Percentiles rank a stretch among this genome's conserved stretches.
phyloP scores from a whole-genome alignment of 2,888 invertebrate species.

The Agrochola lota region DNA sequence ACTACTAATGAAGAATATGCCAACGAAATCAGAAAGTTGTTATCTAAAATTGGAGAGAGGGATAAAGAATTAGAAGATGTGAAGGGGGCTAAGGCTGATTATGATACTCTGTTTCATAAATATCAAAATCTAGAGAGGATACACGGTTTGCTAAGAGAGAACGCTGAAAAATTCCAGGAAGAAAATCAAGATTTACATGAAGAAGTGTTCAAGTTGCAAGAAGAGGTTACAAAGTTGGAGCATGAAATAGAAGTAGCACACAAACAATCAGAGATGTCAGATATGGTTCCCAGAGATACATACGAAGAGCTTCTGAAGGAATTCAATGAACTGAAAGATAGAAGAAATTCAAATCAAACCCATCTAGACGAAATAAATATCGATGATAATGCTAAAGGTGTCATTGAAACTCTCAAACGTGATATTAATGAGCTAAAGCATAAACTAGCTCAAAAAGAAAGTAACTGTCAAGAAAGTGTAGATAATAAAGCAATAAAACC shows the following conservation, averaged over 20 bases:
- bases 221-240: slow-evolving; percentile 86
- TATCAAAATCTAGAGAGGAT: slow-evolving; percentile 88
- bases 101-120: slow-evolving; percentile 85
- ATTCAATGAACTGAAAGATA: slow-evolving; percentile 79
- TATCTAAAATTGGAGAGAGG: slow-evolving; percentile 84
- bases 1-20: slow-evolving; percentile 86
- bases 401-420: slow-evolving; percentile 87
- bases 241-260: slow-evolving; percentile 84
- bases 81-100: slow-evolving; percentile 76
- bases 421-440: slow-evolving; percentile 86
- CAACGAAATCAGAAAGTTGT: slow-evolving; percentile 83
- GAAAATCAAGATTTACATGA: slow-evolving; percentile 89
- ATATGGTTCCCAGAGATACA: slow-evolving; percentile 80
- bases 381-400: slow-evolving; percentile 88
- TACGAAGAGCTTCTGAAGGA: slow-evolving; percentile 83
- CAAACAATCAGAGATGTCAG: slow-evolving; percentile 77
- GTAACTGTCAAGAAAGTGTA: slow-evolving; percentile 65
- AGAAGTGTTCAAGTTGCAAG: slow-evolving; percentile 88
- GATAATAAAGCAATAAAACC: slow-evolving; percentile 79
- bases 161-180: slow-evolving; percentile 89
- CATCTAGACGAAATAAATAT: slow-evolving; percentile 86
- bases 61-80: slow-evolving; percentile 83
- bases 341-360: slow-evolving; percentile 77
- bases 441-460: slow-evolving; percentile 79
- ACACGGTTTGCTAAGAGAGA: slow-evolving; percentile 84